Conservation (phyloP, 2,797 vertebrate species). For the Epinephelus coioides region DNA sequence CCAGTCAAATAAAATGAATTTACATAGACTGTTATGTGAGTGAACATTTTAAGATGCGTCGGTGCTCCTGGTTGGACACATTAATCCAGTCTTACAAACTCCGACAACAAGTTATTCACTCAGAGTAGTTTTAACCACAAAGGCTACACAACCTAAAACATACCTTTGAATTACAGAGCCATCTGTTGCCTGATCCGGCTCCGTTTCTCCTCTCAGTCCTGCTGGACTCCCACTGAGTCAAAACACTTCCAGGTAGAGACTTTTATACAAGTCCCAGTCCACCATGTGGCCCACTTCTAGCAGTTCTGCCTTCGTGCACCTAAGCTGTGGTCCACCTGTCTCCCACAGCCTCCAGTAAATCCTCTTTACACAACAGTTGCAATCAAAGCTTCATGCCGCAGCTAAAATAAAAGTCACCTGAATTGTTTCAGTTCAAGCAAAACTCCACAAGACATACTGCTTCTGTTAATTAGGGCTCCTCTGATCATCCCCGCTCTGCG, state of each 20-base stretch:
- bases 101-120: not conserved
- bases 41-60: not conserved
- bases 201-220: conserved; percentile 26
- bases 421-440: not conserved
- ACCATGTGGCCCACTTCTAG: conserved; percentile 1
- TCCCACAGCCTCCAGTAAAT: conserved; percentile 28
- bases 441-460: not conserved
- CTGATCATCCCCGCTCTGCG: conserved; percentile 9
- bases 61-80: not conserved
- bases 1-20: not conserved
- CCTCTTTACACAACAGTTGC: conserved; percentile 6
- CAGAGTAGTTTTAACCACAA: conserved; percentile 3
- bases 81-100: not conserved
- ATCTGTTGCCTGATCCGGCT: conserved; percentile 1
- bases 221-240: conserved; percentile 10
- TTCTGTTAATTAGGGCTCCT: conserved; percentile 7
- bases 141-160: not conserved
- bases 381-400: conserved; percentile 17
- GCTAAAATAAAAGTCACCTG: not conserved
- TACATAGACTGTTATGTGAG: not conserved
- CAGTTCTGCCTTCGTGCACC: conserved; percentile 3
- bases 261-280: conserved; percentile 27
- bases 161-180: not conserved
- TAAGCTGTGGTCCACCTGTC: not conserved
- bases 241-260: conserved; percentile 10